phyloP scores from a whole-genome alignment of 2,797 vertebrate genomes.

The Perodicticus potto region DNA sequence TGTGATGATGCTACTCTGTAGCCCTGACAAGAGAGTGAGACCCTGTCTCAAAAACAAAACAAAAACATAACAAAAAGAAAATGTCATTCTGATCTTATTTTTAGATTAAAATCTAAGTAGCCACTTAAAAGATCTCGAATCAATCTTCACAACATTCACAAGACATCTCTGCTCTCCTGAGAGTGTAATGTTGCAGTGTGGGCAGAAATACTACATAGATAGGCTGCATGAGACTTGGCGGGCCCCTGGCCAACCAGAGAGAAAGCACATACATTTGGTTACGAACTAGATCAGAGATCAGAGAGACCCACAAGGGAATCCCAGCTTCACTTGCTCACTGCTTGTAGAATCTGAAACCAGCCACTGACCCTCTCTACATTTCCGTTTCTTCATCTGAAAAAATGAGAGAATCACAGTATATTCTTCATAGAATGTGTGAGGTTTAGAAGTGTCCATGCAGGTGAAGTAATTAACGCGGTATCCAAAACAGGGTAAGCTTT shows the following conservation, averaged over 20 bases:
- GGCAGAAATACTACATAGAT: neutral
- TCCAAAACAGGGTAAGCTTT: neutral
- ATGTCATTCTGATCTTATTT: neutral
- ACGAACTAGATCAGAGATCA: neutral
- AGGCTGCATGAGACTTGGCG: too few species aligned
- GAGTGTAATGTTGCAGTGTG: accelerated
- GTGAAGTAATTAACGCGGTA: neutral
- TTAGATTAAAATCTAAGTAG: neutral
- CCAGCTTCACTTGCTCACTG: neutral
- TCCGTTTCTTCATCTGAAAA: neutral
- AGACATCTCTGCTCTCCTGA: neutral
- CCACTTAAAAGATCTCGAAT: neutral
- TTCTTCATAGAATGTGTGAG: neutral
- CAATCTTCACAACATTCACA: neutral
- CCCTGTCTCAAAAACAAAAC: neutral
- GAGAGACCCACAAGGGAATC: neutral
- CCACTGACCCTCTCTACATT: neutral
- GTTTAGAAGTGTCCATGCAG: neutral
- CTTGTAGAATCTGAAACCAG: neutral
- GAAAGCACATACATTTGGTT: neutral
- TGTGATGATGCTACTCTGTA: neutral
- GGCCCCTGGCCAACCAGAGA: neutral
- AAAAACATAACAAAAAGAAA: neutral
- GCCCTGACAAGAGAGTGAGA: neutral
- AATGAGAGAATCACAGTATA: neutral